Evolutionary conservation across 2,113 vertebrate species (phyloP), one percentile per base, ranked within the genome.

Genomic region (Crypturellus undulatus): DNA sequence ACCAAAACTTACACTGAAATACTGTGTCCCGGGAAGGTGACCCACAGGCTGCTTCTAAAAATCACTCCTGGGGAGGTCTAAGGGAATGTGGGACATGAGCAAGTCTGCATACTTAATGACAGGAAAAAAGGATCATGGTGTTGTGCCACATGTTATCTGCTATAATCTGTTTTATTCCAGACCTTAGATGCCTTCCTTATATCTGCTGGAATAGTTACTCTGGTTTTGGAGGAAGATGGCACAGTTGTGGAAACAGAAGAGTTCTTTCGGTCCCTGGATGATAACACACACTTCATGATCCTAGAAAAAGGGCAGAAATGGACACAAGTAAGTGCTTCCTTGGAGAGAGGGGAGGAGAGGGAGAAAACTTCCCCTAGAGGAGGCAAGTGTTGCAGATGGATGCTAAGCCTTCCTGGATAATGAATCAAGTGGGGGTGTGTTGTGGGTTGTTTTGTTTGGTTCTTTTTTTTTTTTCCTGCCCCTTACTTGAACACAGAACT

Each of bases 171-270:
- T 87, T 42, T 75, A 45, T 79, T 94, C 4, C 95, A 99, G 99
- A 97, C 98, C 15, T 94, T 98, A 47, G 97, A 98, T 26, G 98
- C 97, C 9, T 98, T 99, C 2, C 42, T 97, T 83, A 85, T 99
- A 85, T 92, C 98, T 36, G 87, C 96, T 45, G 93, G 97, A 15
- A 42, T 98, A 59, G 93, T 98, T 73, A 98, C 97, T 4, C 92
- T 99, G 93, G 99, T 99, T 64, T 97, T 99, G 94, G 99, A 99
- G 78, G 99, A 99, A 91, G 98, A 99, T 26, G 99, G 99, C 79
- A 99, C 99, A 0, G 94, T 98, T 94, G 99, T 99, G 68, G 99
- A 99, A 82, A 98, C 98, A 0, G 98, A 99, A 65, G 98, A 98
- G 22, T 99, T 99, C 95, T 99, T 99, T 84, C 98, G 90, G 79